Evolutionary conservation across 2,113 vertebrate species (phyloP).

Genomic region (Fulmarus glacialis): DNA sequence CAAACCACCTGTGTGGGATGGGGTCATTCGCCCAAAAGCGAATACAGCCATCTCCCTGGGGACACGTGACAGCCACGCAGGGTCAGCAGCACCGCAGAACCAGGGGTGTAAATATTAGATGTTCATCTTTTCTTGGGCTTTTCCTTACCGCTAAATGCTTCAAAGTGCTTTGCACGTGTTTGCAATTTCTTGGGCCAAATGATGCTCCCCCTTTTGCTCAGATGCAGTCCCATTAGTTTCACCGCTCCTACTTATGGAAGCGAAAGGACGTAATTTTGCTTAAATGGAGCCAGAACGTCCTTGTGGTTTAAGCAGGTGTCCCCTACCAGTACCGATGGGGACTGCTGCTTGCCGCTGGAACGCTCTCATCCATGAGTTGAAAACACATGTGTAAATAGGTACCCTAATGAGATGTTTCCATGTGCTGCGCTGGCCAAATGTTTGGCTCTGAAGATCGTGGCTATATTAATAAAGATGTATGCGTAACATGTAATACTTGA

Average conservation of each 20-base stretch:
- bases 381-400: constrained; percentile 52
- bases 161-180: not conserved
- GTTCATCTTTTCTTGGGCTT: not conserved
- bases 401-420: constrained; percentile 5
- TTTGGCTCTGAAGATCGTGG: not conserved
- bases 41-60: not conserved
- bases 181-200: not conserved
- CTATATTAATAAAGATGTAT: constrained; percentile 15
- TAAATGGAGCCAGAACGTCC: not conserved
- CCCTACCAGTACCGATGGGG: not conserved
- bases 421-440: not conserved
- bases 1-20: not conserved
- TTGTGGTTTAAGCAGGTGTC: constrained; percentile 54
- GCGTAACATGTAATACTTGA: not conserved
- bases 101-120: not conserved
- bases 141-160: constrained; percentile 1
- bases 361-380: not conserved
- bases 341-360: constrained; percentile 12
- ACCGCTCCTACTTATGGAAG: constrained; percentile 1
- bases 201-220: constrained; percentile 8
- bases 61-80: not conserved
- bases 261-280: not conserved
- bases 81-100: constrained; percentile 5
- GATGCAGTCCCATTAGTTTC: not conserved
- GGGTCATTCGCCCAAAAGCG: not conserved